These are phyloP conservation scores for Nesoenas mayeri DNA, from an alignment of 2,113 vertebrate genomes.

Conservation along the genomic window DNA sequence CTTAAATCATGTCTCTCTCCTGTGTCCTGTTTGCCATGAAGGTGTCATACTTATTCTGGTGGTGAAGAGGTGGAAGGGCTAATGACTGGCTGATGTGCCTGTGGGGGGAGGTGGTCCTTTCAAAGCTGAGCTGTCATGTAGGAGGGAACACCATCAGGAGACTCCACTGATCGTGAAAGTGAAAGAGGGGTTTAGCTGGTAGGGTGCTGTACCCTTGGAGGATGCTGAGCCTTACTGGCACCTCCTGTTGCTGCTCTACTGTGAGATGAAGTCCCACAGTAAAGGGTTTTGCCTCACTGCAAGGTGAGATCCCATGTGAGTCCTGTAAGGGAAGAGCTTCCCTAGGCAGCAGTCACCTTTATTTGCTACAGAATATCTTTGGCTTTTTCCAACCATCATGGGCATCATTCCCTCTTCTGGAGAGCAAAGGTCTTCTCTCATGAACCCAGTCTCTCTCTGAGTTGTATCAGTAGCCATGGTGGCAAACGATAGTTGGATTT, in stretches of 20 bases:
- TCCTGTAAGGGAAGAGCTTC: not conserved
- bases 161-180: not conserved
- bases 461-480: not conserved
- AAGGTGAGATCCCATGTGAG: fast-evolving
- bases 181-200: not conserved
- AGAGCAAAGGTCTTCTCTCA: not conserved
- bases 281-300: not conserved
- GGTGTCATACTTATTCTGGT: not conserved
- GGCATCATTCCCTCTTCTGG: not conserved
- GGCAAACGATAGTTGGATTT: not conserved
- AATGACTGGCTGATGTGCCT: not conserved
- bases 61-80: not conserved
- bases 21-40: not conserved
- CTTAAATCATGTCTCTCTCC: not conserved
- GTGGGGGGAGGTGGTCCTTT: not conserved
- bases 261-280: not conserved
- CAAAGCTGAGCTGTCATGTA: not conserved
- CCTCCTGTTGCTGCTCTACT: not conserved
- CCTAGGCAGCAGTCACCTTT: not conserved
- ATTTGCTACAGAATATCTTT: not conserved
- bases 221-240: not conserved
- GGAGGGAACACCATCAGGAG: not conserved
- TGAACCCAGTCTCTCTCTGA: not conserved
- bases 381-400: fast-evolving
- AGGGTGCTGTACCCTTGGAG: not conserved